Evolutionary conservation across 2,797 vertebrate genomes (phyloP).

Genomic region (Enteromius paludinosus): DNA sequence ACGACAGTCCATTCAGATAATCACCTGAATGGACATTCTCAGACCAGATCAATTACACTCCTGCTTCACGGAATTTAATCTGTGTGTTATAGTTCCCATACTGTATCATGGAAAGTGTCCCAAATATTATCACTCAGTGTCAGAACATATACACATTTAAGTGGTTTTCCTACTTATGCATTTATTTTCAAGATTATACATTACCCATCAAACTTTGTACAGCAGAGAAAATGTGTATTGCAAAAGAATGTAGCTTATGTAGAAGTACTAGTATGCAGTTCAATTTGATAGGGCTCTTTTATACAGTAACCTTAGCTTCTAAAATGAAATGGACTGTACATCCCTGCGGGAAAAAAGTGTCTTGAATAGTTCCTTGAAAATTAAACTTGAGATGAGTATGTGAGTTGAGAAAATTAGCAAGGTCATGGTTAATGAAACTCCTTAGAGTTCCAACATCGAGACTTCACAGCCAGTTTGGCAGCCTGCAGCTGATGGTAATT

Average conservation of each 20-base stretch:
- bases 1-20: neutral
- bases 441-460: constrained; percentile 51
- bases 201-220: constrained; percentile 17
- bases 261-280: neutral
- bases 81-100: neutral
- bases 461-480: constrained; percentile 61
- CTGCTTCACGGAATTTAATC: neutral
- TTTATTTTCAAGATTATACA: constrained; percentile 9
- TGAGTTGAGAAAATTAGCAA: constrained; percentile 61
- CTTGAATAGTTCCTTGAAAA: constrained; percentile 55
- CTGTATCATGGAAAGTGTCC: neutral
- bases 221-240: constrained; percentile 4
- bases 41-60: neutral
- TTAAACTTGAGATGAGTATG: constrained; percentile 58
- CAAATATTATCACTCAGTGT: constrained; percentile 13
- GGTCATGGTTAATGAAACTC: constrained; percentile 64
- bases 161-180: constrained; percentile 7
- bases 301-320: constrained; percentile 32
- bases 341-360: constrained; percentile 37
- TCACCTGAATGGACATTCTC: constrained; percentile 13
- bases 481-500: constrained; percentile 60
- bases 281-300: constrained; percentile 13
- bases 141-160: constrained; percentile 6
- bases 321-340: constrained; percentile 50
- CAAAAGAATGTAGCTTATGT: neutral